Percentiles rank a stretch among this genome's conserved stretches.
These are phyloP conservation scores for Manduca sexta DNA, from an alignment of 1,140 invertebrate species.

Conservation along the genomic window DNA sequence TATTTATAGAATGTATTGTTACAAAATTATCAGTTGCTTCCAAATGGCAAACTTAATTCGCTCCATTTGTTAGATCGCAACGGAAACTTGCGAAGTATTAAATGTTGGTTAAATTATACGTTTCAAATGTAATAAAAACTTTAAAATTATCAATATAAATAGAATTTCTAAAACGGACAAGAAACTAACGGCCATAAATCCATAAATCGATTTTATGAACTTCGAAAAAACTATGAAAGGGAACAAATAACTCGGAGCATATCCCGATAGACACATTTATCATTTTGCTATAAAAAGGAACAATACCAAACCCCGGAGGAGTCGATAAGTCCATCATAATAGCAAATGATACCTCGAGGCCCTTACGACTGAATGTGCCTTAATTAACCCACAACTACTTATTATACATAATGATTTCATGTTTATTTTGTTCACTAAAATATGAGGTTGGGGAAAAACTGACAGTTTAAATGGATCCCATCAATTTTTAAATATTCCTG, in stretches of 20 bases:
- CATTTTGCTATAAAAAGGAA: constrained; percentile 68
- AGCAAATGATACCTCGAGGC: constrained; percentile 66
- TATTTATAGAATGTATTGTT: not conserved
- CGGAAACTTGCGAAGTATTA: too few relatives aligned
- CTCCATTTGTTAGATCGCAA: too few relatives aligned
- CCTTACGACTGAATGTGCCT: constrained; percentile 49
- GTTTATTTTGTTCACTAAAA: constrained; percentile 24
- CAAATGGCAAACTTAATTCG: too few relatives aligned
- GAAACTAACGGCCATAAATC: not conserved
- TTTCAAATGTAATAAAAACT: not conserved
- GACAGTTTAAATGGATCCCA: constrained; percentile 13
- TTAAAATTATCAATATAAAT: not conserved
- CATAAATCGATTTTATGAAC: not conserved
- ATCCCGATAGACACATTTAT: constrained; percentile 60
- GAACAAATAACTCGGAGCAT: constrained; percentile 6
- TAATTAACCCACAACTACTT: constrained; percentile 58
- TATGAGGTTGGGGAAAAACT: constrained; percentile 12
- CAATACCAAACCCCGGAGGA: constrained; percentile 61
- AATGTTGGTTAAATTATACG: too few relatives aligned
- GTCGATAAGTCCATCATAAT: constrained; percentile 59
- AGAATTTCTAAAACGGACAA: not conserved
- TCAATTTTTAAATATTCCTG: constrained; percentile 3
- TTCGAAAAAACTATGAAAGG: not conserved
- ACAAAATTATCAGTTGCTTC: too few relatives aligned
- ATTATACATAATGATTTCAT: constrained; percentile 28